Conservation (phyloP, 2,888 invertebrate genomes). For the Cybosia mesomella region DNA sequence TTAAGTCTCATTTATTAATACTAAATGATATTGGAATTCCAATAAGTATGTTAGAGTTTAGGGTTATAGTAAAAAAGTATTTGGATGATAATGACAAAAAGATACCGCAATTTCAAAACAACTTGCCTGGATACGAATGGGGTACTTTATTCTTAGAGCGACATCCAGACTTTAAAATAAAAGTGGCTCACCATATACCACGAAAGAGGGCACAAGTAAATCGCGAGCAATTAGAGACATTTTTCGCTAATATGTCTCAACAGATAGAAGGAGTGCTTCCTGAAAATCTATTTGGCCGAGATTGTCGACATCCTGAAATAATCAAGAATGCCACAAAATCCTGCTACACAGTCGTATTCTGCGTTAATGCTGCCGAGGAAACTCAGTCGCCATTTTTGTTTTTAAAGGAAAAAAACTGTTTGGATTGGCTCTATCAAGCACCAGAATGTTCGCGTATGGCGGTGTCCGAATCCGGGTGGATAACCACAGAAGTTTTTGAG, state of each 20-base stretch:
- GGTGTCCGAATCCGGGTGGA: slow-evolving; percentile 7
- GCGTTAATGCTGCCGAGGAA: slow-evolving; percentile 15
- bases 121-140: slow-evolving; percentile 10
- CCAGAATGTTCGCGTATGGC: slow-evolving; percentile 5
- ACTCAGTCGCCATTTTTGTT: background rate
- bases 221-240: background rate
- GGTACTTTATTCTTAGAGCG: background rate
- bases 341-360: slow-evolving; percentile 19
- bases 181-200: slow-evolving; percentile 2
- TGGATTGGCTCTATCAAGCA: slow-evolving; percentile 2
- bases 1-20: background rate
- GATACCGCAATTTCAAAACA: slow-evolving; percentile 1
- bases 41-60: background rate
- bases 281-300: slow-evolving; percentile 5
- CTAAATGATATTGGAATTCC: slow-evolving; percentile 4
- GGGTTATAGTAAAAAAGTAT: background rate
- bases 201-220: slow-evolving; percentile 10
- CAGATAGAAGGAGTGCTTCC: slow-evolving; percentile 6
- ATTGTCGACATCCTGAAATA: slow-evolving; percentile 5
- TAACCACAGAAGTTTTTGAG: slow-evolving; percentile 2
- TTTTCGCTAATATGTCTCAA: background rate
- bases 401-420: slow-evolving; percentile 7
- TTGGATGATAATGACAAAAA: background rate
- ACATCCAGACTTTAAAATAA: slow-evolving; percentile 1
- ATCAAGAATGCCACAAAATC: slow-evolving; percentile 17